phyloP scores from a whole-genome alignment of 2,113 vertebrate species.

The Laticauda laticaudata region DNA sequence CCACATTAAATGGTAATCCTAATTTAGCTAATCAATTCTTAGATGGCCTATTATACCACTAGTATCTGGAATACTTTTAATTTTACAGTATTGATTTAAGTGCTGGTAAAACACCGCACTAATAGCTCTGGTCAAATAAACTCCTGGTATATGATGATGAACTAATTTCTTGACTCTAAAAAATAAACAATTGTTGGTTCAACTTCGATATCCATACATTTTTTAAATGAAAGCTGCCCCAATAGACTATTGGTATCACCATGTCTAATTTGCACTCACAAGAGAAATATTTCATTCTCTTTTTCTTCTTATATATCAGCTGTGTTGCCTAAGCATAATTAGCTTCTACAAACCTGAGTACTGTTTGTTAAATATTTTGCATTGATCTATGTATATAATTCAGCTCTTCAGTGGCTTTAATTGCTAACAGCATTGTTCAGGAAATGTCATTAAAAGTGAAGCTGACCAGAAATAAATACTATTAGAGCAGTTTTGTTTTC shows the following conservation, averaged over 20 bases:
- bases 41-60: not conserved
- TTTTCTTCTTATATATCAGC: not conserved
- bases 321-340: not conserved
- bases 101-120: not conserved
- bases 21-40: not conserved
- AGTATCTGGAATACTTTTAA: not conserved
- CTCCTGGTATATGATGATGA: not conserved
- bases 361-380: conserved; percentile 3
- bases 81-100: not conserved
- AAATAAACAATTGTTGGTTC: not conserved
- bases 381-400: conserved; percentile 8
- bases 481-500: not conserved
- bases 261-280: not conserved
- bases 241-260: not conserved
- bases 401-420: not conserved
- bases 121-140: not conserved
- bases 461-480: conserved; percentile 1
- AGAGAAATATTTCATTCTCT: not conserved
- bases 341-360: not conserved
- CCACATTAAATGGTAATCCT: too few relatives aligned
- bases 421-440: not conserved
- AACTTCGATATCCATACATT: not conserved
- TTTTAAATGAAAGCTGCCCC: not conserved
- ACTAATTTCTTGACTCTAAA: not conserved
- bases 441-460: conserved; percentile 3